Evolutionary conservation across 2,797 vertebrate species (phyloP).

Genomic region (Antennarius maculatus): DNA sequence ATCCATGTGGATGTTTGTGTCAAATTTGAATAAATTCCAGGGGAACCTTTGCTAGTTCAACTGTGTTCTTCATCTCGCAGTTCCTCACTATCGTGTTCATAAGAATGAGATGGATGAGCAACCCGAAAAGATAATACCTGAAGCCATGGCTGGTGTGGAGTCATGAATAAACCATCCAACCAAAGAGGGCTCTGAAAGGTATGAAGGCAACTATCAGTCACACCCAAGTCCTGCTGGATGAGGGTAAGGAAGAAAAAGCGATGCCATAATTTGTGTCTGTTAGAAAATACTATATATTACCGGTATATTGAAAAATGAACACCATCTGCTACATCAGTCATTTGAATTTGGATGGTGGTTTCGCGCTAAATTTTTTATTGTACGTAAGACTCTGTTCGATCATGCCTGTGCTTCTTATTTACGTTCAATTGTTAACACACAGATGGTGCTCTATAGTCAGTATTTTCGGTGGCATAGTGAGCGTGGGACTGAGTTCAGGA

Average conservation of each 20-base stretch:
- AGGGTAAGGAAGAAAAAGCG: conserved; percentile 10
- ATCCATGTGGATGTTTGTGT: background rate
- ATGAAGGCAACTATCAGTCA: conserved; percentile 27
- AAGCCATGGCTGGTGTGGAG: background rate
- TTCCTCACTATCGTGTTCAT: background rate
- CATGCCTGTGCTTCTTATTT: no score
- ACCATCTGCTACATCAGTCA: background rate
- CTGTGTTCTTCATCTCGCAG: no score
- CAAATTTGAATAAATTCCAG: background rate
- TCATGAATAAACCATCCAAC: conserved; percentile 3
- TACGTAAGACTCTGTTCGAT: no score
- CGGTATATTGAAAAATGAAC: background rate
- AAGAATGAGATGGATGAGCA: background rate
- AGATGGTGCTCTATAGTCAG: background rate
- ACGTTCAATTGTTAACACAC: no score
- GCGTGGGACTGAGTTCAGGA: background rate
- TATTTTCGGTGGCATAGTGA: conserved; percentile 11
- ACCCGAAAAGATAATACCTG: background rate
- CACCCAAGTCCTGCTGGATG: conserved; percentile 3
- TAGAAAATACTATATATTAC: background rate
- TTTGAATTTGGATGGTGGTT: no score
- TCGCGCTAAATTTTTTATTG: no score
- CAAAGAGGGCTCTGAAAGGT: conserved; percentile 13
- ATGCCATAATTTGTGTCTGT: conserved; percentile 8
- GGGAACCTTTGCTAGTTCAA: no score